Evolutionary conservation across 2,113 vertebrate genomes (phyloP).

Genomic region (Murina feae): DNA sequence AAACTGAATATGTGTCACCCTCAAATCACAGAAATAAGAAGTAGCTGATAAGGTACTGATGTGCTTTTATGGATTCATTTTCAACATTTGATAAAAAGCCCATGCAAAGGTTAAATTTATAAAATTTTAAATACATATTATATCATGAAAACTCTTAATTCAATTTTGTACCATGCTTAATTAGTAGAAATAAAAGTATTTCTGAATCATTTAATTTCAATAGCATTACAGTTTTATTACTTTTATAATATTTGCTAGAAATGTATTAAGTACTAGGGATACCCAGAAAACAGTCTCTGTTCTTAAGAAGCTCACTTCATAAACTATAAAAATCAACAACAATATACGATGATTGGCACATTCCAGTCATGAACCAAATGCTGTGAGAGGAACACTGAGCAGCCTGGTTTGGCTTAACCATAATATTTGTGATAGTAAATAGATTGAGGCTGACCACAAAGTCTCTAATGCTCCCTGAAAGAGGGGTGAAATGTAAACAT

Average conservation of each 20-base stretch:
- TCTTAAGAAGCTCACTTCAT: neutral
- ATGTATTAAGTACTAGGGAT: neutral
- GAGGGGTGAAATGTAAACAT: neutral
- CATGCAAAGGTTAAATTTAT: neutral
- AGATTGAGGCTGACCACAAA: neutral
- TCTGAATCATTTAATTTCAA: slow-evolving; percentile 3
- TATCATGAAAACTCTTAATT: neutral
- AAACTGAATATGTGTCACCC: neutral
- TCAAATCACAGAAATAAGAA: neutral
- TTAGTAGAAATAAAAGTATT: neutral
- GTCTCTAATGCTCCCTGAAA: neutral
- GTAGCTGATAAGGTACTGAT: neutral
- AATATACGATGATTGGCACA: neutral
- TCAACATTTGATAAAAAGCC: neutral
- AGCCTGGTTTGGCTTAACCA: neutral
- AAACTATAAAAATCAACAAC: neutral
- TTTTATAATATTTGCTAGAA: neutral
- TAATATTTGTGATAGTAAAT: neutral
- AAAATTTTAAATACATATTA: neutral
- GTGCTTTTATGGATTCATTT: neutral
- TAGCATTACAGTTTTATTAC: neutral
- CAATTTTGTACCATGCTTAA: neutral
- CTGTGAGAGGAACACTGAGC: neutral
- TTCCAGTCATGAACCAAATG: neutral
- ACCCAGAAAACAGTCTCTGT: neutral